Conservation (phyloP, 2,113 vertebrate species). For the Siniperca chuatsi region DNA sequence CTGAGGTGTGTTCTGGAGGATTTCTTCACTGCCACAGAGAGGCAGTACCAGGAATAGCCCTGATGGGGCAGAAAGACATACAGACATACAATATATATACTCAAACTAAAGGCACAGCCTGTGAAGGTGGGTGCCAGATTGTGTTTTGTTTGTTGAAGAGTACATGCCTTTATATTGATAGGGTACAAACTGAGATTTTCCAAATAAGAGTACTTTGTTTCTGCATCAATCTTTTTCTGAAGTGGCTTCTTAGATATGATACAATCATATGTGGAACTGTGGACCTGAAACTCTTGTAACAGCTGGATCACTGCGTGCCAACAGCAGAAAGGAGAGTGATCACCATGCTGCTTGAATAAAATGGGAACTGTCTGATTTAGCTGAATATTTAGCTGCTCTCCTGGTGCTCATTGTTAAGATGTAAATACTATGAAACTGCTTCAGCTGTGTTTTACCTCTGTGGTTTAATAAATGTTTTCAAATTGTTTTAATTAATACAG, state of each 20-base stretch:
- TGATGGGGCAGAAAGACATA: slow-evolving; percentile 51
- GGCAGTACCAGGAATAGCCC: slow-evolving; percentile 93
- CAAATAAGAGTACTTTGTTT: slow-evolving; percentile 38
- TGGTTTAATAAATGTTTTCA: slow-evolving; percentile 34
- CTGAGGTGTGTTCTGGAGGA: slow-evolving; percentile 93
- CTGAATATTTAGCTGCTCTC: slow-evolving; percentile 37
- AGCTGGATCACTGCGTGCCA: slow-evolving; percentile 34
- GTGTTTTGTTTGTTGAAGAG: slow-evolving; percentile 26
- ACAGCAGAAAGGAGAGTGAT: slow-evolving; percentile 4
- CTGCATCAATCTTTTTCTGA: slow-evolving; percentile 24
- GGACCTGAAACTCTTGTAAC: slow-evolving; percentile 4
- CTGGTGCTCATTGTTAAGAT: slow-evolving; percentile 42
- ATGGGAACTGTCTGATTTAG: slow-evolving; percentile 5
- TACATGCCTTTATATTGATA: slow-evolving; percentile 20
- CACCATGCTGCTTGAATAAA: slow-evolving; percentile 32
- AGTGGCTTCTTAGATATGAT: neutral
- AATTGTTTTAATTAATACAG: neutral
- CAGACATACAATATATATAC: slow-evolving; percentile 31
- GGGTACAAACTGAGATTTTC: slow-evolving; percentile 2
- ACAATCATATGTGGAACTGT: neutral
- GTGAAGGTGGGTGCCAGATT: slow-evolving; percentile 28
- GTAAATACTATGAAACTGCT: slow-evolving; percentile 65
- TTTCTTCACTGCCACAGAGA: slow-evolving; percentile 95
- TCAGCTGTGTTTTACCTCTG: slow-evolving; percentile 39
- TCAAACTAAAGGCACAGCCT: slow-evolving; percentile 44